Conservation (phyloP, 2,888 invertebrate genomes). For the Fissipunctia ypsillon region DNA sequence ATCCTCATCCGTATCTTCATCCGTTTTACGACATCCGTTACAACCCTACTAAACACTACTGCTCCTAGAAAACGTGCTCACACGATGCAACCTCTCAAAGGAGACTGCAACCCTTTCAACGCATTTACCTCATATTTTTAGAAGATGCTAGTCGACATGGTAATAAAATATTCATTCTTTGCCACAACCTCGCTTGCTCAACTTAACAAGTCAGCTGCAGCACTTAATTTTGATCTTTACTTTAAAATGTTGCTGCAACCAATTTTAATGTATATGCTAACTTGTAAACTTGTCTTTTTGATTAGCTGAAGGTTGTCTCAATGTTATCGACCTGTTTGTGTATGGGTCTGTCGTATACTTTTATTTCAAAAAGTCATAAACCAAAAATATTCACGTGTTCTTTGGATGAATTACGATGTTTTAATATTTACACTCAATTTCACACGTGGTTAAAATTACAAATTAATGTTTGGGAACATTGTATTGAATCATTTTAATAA, state of each 20-base stretch:
- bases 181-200: slow-evolving; percentile 17
- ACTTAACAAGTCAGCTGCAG: slow-evolving; percentile 2
- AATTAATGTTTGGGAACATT: neutral
- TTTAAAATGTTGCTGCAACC: slow-evolving; percentile 10
- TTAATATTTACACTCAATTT: neutral
- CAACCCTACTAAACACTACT: no score
- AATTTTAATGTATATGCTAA: neutral
- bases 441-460: neutral
- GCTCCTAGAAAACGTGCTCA: slow-evolving; percentile 7
- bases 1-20: no score
- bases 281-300: neutral
- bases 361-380: slow-evolving; percentile 5
- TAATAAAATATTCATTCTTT: slow-evolving; percentile 42
- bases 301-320: neutral
- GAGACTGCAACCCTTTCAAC: slow-evolving; percentile 16
- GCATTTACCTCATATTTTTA: slow-evolving; percentile 47
- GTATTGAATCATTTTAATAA: neutral
- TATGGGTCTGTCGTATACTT: slow-evolving; percentile 12
- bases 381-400: neutral
- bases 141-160: neutral
- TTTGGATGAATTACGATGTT: neutral
- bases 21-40: no score
- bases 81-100: slow-evolving; percentile 13
- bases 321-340: slow-evolving; percentile 5
- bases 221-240: slow-evolving; percentile 28